Percentiles rank a stretch among this genome's conserved stretches.
Evolutionary conservation across 2,113 vertebrate species (phyloP).

Genomic region (Dicrurus megarhynchus): DNA sequence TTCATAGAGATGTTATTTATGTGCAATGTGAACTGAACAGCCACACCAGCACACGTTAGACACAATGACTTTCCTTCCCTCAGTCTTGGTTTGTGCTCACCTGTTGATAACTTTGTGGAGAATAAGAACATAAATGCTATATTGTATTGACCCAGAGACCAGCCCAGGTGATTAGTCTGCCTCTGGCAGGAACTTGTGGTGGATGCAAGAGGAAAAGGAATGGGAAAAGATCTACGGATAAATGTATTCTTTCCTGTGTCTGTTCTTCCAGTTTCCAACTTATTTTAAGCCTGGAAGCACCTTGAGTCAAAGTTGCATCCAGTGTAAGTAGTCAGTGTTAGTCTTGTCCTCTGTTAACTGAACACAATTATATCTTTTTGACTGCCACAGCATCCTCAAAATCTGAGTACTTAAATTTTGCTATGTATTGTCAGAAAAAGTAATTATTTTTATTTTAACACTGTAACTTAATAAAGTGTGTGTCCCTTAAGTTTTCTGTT

Average conservation of each 20-base stretch:
- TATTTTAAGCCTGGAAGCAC: background rate
- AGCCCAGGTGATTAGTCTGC: background rate
- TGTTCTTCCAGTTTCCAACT: background rate
- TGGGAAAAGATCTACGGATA: background rate
- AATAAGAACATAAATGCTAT: background rate
- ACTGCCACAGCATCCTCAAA: background rate
- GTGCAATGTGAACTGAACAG: background rate
- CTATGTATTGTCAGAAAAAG: background rate
- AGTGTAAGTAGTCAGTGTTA: background rate
- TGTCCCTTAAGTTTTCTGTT: background rate
- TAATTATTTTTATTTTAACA: background rate
- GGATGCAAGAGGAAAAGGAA: background rate
- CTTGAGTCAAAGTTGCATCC: background rate
- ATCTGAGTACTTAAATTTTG: background rate
- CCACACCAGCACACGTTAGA: fast-evolving
- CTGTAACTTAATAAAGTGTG: background rate
- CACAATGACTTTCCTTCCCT: background rate
- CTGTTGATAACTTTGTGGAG: background rate
- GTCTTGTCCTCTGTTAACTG: background rate
- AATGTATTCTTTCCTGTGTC: background rate
- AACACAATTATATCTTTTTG: background rate
- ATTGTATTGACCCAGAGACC: background rate
- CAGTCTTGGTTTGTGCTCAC: background rate
- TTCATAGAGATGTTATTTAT: background rate
- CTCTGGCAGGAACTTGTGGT: background rate